Conservation (phyloP, 2,113 vertebrate genomes). For the Phaethon lepturus region DNA sequence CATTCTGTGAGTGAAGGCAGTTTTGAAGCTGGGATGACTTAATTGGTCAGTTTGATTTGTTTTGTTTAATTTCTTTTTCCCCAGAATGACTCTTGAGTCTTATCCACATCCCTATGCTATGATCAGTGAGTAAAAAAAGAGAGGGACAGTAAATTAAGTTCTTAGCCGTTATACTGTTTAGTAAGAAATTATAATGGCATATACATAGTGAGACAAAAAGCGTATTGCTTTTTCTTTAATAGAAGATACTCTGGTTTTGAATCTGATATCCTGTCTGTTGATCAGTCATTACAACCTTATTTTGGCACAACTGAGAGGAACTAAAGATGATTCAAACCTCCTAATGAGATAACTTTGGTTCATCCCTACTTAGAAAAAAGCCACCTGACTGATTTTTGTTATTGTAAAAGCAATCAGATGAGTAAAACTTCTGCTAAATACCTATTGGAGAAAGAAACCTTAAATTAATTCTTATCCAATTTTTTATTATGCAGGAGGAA, state of each 20-base stretch:
- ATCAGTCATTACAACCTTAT: constrained; percentile 34
- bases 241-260: constrained; percentile 9
- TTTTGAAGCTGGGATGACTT: not conserved
- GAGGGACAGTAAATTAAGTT: not conserved
- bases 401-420: not conserved
- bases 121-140: not conserved
- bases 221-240: not conserved
- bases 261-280: not conserved
- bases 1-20: not conserved
- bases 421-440: not conserved
- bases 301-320: not conserved
- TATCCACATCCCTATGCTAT: not conserved
- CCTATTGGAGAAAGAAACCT: not conserved
- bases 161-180: not conserved
- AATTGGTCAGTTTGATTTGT: not conserved
- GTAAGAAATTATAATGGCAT: not conserved
- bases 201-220: not conserved
- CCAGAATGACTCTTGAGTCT: not conserved
- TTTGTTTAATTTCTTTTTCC: not conserved
- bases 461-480: not conserved
- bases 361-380: not conserved
- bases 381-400: not conserved
- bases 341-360: not conserved
- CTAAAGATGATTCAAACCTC: not conserved
- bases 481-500: not conserved